Conservation (phyloP, 2,888 invertebrate genomes). For the Aplocera efformata region DNA sequence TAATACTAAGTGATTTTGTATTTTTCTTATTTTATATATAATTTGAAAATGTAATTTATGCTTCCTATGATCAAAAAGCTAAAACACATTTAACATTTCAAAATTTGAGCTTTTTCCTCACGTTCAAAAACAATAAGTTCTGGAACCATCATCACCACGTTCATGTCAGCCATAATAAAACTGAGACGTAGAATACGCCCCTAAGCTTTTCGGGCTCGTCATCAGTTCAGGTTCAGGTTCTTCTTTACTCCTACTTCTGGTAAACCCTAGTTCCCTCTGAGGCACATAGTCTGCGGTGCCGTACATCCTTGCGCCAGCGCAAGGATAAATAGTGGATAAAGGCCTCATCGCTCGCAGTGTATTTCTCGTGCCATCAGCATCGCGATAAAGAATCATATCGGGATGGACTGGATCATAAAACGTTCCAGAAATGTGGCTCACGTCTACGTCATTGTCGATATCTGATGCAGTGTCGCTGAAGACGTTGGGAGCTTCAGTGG, state of each 20-base stretch:
- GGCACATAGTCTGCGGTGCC: conserved; percentile 64
- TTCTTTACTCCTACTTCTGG: conserved; percentile 50
- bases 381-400: conserved; percentile 71
- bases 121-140: conserved; percentile 2
- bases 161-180: conserved; percentile 67
- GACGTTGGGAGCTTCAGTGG: conserved; percentile 68
- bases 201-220: conserved; percentile 68
- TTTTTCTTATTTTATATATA: no score
- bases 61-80: background rate
- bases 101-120: conserved; percentile 7
- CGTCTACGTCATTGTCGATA: conserved; percentile 67
- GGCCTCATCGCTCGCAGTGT: conserved; percentile 70
- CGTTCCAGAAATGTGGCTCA: conserved; percentile 70
- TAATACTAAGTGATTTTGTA: no score
- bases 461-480: conserved; percentile 68
- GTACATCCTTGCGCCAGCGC: conserved; percentile 66
- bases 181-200: conserved; percentile 59
- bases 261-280: conserved; percentile 49
- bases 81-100: background rate
- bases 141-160: conserved; percentile 35
- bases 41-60: no score
- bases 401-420: conserved; percentile 72
- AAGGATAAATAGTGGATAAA: conserved; percentile 67
- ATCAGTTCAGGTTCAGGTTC: conserved; percentile 50
- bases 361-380: conserved; percentile 56